Base-by-base conservation (phyloP, 2,888 invertebrate species). In the Temnothorax ravouxi region DNA sequence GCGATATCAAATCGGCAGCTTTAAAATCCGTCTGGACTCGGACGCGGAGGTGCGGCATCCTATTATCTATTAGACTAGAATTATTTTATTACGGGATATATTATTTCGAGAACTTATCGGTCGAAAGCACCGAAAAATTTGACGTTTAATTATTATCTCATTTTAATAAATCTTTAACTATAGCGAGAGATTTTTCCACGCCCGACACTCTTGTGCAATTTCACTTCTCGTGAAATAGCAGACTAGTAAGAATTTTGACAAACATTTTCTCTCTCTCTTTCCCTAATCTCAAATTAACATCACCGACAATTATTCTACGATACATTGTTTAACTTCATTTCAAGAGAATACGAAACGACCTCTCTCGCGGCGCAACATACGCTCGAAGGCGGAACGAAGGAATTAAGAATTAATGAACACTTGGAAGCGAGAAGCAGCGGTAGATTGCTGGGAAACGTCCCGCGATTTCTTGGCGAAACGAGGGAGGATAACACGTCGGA, bases 391-490 rank as follows among this genome's bases (percentile, higher is more conserved):
- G 85, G 85, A 87, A 88, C 83, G 85, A 90, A 90, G 83, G 66
- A 83, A 90, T 87, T 87, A 88, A 90, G 84, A 89, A 90, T 88
- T 88, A 89, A 87, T 82, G 86, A 44, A 47, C 66, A 29, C 61
- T 50, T 64, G 50, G 84, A 8, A 34, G 44, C 76, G 66, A 85
- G 44, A 64, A 50, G 69, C 74, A 29, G 83, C 74, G 85, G 86
- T 61, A 82, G 80, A 87, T 86, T 85, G 88, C 82, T 59, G 85
- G 74, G 66, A 75, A 69, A 64, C 82, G 77, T 67, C 52, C 59
- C 50, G 83, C 86, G 86, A 89, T 89, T 89, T 89, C 84, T 83
- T 77, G 67, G 56, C 82, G 75, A 87, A 89, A 89, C 88, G 88
- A 87, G 88, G 74, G 21, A 74, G 77, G 79, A 50, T 71, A 80